Evolutionary conservation across 1,140 invertebrate species (phyloP), one percentile per base, ranked within the genome.

Genomic region (Euwallacea similis): DNA sequence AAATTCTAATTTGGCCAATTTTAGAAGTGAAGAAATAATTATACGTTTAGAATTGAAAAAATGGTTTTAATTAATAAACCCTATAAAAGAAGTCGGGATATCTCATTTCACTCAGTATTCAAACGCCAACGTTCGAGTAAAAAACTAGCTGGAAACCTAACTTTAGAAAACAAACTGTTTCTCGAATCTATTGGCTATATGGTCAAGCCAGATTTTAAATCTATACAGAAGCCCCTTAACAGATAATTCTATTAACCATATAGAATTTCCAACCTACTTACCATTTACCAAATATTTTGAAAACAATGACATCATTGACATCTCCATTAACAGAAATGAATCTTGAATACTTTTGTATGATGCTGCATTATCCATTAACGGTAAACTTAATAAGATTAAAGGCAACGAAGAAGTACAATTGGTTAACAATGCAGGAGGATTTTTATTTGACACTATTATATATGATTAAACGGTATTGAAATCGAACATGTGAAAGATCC

Each of bases 1-100:
- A 61, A 58, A 76, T 73, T 73, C 64, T 0, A 21, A 54, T 2
- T 58, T 58, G 7, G 74, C 75, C 13, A 70, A 76, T 75, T 76
- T 75, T 70, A 41, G 72, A 11, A 69, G 74, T 13, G 75, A 75
- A 71, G 55, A 71, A 42, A 72, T 75, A 9, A 63, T 67, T 41
- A n/a, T 72, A 13, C 15, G 64, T 2, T 47, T 72, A 13, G 64
- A 72, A 61, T 42, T 72, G 7, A 72, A 61, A 61, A 59, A 64
- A 55, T 46, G 44, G 44, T 46, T 11, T 46, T 46, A 46, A 11
- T 46, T 7, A 46, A 7, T 46, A 46, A 7, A 46, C 44, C 44
- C 44, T 46, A 46, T 46, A 46, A 46, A 46, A 46, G 11, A 7
- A 11, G 44, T 46, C 44, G 11, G 44, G 7, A 46, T 7, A 7